Conservation (phyloP, 2,797 vertebrate genomes). For the Erethizon dorsatum region DNA sequence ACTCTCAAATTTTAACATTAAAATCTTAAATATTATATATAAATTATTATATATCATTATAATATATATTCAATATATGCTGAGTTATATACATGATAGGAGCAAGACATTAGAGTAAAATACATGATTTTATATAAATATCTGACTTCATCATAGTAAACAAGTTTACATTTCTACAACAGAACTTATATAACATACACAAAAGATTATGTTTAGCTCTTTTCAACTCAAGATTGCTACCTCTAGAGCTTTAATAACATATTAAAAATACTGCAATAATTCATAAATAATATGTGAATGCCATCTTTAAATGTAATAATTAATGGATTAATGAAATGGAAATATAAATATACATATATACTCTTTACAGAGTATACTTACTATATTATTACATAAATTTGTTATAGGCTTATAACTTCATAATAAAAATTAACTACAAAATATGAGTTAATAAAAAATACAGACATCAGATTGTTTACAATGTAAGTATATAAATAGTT, state of each 20-base stretch:
- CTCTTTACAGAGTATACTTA: neutral
- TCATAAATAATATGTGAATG: neutral
- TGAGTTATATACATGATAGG: neutral
- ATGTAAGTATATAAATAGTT: neutral
- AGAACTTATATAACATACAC: slow-evolving; percentile 39
- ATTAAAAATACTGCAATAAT: neutral
- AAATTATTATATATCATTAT: neutral
- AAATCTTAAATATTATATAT: neutral
- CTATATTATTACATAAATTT: neutral
- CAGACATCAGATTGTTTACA: neutral
- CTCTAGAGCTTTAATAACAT: neutral
- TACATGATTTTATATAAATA: neutral
- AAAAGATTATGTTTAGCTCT: neutral
- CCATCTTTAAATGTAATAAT: neutral
- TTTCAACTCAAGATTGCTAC: neutral
- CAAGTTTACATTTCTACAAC: slow-evolving; percentile 71
- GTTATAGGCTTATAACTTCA: neutral
- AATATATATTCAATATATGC: neutral
- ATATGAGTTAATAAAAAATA: neutral
- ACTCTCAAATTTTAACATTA: slow-evolving; percentile 61
- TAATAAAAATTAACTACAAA: slow-evolving; percentile 34
- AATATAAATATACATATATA: neutral
- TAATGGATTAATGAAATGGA: neutral
- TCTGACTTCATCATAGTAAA: slow-evolving; percentile 77
- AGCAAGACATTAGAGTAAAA: neutral